phyloP scores from a whole-genome alignment of 2,888 invertebrate genomes.

The Isoperla grammatica region DNA sequence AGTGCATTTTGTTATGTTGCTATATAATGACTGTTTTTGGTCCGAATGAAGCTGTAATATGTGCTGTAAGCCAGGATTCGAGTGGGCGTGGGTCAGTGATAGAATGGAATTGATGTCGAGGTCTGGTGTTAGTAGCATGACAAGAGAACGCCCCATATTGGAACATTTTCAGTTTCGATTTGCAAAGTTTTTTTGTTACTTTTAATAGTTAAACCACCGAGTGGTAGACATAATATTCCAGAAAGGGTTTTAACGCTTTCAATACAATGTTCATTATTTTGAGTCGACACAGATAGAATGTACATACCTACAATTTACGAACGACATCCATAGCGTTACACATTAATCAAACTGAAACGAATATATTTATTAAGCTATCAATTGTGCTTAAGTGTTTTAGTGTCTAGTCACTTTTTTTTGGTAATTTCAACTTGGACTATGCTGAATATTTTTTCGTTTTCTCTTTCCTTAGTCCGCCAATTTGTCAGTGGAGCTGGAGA shows the following conservation, averaged over 20 bases:
- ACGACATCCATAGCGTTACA: too few relatives aligned
- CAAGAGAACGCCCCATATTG: neutral
- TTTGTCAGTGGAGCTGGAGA: constrained; percentile 40
- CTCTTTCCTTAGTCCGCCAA: constrained; percentile 38
- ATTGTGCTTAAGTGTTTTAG: constrained; percentile 5
- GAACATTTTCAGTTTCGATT: constrained; percentile 16
- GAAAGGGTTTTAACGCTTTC: too few relatives aligned
- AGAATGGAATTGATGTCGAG: constrained; percentile 25
- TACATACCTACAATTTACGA: too few relatives aligned
- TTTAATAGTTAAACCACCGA: constrained; percentile 6
- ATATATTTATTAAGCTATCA: neutral
- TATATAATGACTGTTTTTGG: constrained; percentile 9
- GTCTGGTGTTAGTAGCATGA: constrained; percentile 27
- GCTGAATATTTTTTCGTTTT: constrained; percentile 33
- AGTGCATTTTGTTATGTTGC: constrained; percentile 15
- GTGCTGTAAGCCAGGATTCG: neutral
- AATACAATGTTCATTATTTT: too few relatives aligned
- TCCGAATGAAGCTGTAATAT: constrained; percentile 2
- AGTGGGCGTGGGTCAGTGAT: constrained; percentile 8
- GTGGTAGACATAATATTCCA: neutral
- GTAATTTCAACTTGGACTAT: constrained; percentile 20
- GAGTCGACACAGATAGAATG: too few relatives aligned
- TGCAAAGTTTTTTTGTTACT: constrained; percentile 12
- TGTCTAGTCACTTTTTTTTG: constrained; percentile 33
- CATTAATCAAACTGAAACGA: too few relatives aligned